Conservation (phyloP, 1,140 invertebrate genomes). For the Danaus melanippus region DNA sequence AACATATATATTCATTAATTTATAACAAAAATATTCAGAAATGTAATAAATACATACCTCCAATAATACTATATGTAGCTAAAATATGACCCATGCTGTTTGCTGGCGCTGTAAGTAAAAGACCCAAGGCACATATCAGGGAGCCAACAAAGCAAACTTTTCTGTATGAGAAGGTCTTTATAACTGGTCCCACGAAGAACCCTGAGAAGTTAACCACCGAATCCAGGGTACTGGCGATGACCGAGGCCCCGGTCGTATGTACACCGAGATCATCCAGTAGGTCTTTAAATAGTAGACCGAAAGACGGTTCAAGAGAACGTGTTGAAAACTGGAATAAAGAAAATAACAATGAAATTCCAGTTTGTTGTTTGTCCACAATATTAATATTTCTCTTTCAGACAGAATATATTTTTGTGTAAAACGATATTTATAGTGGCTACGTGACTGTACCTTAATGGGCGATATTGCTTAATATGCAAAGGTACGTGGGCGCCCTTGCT, state of each 20-base stretch:
- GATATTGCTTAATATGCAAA: not conserved
- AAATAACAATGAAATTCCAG: no score
- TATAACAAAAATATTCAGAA: constrained; percentile 6
- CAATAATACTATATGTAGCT: constrained; percentile 82
- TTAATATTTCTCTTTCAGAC: no score
- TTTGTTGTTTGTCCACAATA: no score
- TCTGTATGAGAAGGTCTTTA: constrained; percentile 81
- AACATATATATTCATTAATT: constrained; percentile 2
- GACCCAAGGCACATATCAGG: constrained; percentile 75
- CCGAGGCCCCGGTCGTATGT: constrained; percentile 79
- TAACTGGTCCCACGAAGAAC: constrained; percentile 80
- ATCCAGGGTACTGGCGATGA: constrained; percentile 82
- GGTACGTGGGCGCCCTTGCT: constrained; percentile 2
- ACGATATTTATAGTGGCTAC: not conserved
- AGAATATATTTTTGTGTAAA: constrained; percentile 1
- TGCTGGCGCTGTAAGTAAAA: constrained; percentile 79
- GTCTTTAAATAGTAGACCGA: constrained; percentile 83
- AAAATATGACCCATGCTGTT: constrained; percentile 81
- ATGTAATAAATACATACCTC: constrained; percentile 71
- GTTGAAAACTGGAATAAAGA: constrained; percentile 78
- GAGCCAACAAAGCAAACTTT: constrained; percentile 81
- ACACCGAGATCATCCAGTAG: constrained; percentile 76
- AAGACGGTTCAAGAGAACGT: constrained; percentile 82
- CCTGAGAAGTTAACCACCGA: constrained; percentile 85
- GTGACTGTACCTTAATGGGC: no score